A percentile compares a stretch with the other conserved stretches of the same genome.
phyloP scores from a whole-genome alignment of 2,888 invertebrate genomes.

The Odontocolon sp. region DNA sequence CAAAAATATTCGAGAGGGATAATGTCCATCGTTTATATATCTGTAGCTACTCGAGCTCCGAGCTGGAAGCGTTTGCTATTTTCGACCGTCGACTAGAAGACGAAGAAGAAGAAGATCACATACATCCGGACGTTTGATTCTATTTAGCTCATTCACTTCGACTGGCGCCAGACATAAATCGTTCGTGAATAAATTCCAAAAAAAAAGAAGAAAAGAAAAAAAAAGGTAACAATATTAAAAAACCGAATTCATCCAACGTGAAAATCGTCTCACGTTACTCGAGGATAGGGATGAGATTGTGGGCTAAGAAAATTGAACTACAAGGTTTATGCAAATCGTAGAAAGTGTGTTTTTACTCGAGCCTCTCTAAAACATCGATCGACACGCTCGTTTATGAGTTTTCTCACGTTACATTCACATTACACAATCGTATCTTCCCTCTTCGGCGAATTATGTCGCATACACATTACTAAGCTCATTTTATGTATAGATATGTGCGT shows the following conservation, averaged over 20 bases:
- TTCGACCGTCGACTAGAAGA: slow-evolving; percentile 71
- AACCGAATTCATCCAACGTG: not conserved
- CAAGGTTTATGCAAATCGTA: slow-evolving; percentile 62
- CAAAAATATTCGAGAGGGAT: slow-evolving; percentile 68
- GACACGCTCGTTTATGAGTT: slow-evolving; percentile 49
- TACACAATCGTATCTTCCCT: slow-evolving; percentile 39
- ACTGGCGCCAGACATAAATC: slow-evolving; percentile 19
- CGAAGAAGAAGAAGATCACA: too few species aligned
- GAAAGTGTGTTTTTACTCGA: slow-evolving; percentile 56
- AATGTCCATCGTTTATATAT: slow-evolving; percentile 25
- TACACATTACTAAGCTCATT: slow-evolving; percentile 9
- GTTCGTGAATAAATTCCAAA: not conserved
- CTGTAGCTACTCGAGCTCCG: slow-evolving; percentile 47
- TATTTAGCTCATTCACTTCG: slow-evolving; percentile 31
- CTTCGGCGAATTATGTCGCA: slow-evolving; percentile 11
- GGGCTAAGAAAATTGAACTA: not conserved
- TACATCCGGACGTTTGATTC: slow-evolving; percentile 53
- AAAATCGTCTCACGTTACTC: slow-evolving; percentile 1
- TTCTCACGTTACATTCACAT: slow-evolving; percentile 55
- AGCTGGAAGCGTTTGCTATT: slow-evolving; percentile 74
- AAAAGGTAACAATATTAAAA: too few species aligned
- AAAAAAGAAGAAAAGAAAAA: not conserved
- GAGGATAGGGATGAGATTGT: not conserved
- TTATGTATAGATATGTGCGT: not conserved
- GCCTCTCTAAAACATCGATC: slow-evolving; percentile 51